Evolutionary conservation across 2,113 vertebrate genomes (phyloP).

Genomic region (Hyla sarda): DNA sequence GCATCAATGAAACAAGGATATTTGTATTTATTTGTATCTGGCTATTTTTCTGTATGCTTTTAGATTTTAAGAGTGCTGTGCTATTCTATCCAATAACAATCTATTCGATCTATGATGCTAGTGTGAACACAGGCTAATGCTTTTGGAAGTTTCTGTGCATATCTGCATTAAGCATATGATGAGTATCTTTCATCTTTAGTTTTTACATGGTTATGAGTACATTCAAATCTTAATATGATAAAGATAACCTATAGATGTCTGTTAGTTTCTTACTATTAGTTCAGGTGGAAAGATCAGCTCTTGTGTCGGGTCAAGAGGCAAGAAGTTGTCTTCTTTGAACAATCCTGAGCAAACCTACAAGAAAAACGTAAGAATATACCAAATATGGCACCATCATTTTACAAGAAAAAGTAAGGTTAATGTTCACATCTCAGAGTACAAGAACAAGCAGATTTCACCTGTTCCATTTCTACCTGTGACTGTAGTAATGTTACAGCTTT

Average conservation of each 20-base stretch:
- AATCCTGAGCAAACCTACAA: constrained; percentile 69
- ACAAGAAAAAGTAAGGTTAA: too few relatives aligned
- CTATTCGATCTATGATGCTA: too few relatives aligned
- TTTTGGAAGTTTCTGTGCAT: too few relatives aligned
- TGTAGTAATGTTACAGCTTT: too few relatives aligned
- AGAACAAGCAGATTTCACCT: neutral
- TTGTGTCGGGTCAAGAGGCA: constrained; percentile 78
- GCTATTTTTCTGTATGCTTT: too few relatives aligned
- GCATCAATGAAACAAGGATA: too few relatives aligned
- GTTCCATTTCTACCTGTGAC: neutral
- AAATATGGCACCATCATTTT: neutral
- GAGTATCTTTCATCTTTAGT: neutral
- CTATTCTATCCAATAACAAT: too few relatives aligned
- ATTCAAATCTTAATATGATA: neutral
- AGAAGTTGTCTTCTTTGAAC: constrained; percentile 74
- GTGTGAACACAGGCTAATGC: too few relatives aligned
- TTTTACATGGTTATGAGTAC: neutral
- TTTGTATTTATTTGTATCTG: too few relatives aligned
- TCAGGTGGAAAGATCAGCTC: constrained; percentile 87
- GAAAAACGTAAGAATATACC: neutral
- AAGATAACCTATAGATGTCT: neutral
- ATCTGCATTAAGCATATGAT: too few relatives aligned
- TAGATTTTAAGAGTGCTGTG: too few relatives aligned
- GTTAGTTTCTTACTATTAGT: constrained; percentile 73
- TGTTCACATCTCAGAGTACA: neutral